phyloP scores from a whole-genome alignment of 2,797 vertebrate genomes.

The Amphiprion clarkii region DNA sequence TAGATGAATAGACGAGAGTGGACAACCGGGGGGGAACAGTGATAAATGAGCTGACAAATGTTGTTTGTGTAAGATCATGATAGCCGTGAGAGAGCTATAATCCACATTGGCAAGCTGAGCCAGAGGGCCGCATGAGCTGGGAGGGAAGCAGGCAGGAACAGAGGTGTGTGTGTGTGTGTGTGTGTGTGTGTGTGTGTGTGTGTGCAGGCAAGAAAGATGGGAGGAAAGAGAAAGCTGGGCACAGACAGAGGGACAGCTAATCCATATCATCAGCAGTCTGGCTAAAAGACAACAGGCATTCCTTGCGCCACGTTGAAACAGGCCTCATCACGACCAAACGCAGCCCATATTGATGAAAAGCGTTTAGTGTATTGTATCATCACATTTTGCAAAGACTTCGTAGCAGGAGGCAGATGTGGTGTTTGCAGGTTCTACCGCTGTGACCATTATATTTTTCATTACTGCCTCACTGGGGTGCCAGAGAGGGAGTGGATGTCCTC shows the following conservation, averaged over 20 bases:
- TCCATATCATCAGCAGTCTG: constrained; percentile 61
- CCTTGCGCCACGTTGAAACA: constrained; percentile 46
- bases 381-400: constrained; percentile 14
- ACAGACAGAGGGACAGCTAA: constrained; percentile 53
- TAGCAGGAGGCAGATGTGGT: constrained; percentile 23
- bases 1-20: constrained; percentile 80
- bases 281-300: constrained; percentile 49
- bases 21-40: constrained; percentile 80
- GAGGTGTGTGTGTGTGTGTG: constrained; percentile 41
- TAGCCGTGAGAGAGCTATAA: constrained; percentile 83
- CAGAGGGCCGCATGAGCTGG: constrained; percentile 51
- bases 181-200: constrained; percentile 7
- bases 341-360: constrained; percentile 22
- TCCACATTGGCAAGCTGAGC: constrained; percentile 74
- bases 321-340: constrained; percentile 42
- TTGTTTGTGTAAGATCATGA: constrained; percentile 87
- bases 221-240: constrained; percentile 32
- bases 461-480: constrained; percentile 13
- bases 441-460: constrained; percentile 27
- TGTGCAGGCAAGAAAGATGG: constrained; percentile 14
- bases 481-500: constrained; percentile 8
- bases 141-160: constrained; percentile 49
- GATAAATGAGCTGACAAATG: constrained; percentile 90
- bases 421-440: background rate
- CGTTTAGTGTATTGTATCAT: constrained; percentile 20